Percentiles rank a stretch among this genome's conserved stretches.
These are phyloP conservation scores for Taeniopygia guttata DNA, from an alignment of 2,797 vertebrate species.

Conservation along the genomic window DNA sequence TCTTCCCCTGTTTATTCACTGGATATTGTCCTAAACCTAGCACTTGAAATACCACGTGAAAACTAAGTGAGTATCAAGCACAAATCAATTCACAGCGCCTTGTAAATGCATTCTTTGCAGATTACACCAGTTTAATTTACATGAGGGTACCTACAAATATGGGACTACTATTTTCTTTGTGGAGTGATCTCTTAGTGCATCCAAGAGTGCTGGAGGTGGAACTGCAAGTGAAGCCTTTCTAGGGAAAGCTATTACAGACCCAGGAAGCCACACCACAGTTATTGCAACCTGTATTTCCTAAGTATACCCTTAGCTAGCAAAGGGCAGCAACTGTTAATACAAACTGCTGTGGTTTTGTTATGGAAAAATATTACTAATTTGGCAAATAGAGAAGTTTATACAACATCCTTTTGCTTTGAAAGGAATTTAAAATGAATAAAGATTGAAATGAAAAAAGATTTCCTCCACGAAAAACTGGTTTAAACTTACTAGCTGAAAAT, in stretches of 20 bases:
- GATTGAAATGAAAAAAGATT: neutral
- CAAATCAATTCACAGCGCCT: neutral
- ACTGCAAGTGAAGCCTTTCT: neutral
- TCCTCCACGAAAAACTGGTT: neutral
- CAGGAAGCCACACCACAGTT: neutral
- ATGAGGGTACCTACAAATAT: neutral
- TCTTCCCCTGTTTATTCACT: neutral
- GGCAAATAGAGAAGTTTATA: neutral
- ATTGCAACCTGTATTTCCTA: neutral
- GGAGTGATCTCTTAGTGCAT: accelerated
- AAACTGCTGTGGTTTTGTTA: neutral
- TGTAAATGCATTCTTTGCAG: neutral
- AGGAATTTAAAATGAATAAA: neutral
- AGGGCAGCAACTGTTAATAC: neutral
- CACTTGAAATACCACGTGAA: neutral
- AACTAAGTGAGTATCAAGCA: neutral
- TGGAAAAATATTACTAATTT: neutral
- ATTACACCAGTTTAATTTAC: neutral
- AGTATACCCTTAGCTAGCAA: neutral
- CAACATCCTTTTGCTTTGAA: neutral
- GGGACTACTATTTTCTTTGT: neutral
- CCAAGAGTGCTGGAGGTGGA: neutral
- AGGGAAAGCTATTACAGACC: neutral
- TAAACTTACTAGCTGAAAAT: neutral
- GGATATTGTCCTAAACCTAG: neutral